A percentile compares a stretch with the other conserved stretches of the same genome.
These are phyloP conservation scores for Sminthurides aquaticus DNA, from an alignment of 2,888 invertebrate genomes.

Conservation along the genomic window DNA sequence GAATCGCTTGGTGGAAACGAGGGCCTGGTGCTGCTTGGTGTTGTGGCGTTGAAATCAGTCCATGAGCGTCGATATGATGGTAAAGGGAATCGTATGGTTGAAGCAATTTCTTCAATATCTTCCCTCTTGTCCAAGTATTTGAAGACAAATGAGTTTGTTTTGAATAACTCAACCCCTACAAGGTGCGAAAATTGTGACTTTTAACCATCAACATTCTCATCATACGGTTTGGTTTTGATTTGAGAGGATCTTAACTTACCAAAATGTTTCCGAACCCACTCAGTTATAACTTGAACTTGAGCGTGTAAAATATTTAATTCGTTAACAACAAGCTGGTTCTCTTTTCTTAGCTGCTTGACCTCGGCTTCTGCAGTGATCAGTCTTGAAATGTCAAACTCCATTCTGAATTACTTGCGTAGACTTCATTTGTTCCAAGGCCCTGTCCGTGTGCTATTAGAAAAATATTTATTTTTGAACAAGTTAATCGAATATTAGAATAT, in stretches of 20 bases:
- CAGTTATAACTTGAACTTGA: background rate
- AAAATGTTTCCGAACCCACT: background rate
- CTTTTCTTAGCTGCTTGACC: background rate
- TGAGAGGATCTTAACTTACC: background rate
- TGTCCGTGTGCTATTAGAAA: too few species aligned
- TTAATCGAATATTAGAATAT: too few species aligned
- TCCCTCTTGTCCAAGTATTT: background rate
- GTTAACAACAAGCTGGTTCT: background rate
- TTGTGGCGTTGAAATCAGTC: background rate
- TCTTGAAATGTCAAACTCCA: too few species aligned
- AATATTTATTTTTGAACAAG: too few species aligned
- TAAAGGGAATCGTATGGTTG: background rate
- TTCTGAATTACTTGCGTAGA: too few species aligned
- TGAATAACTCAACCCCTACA: background rate
- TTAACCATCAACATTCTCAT: too few species aligned
- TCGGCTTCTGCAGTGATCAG: background rate
- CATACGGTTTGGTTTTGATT: too few species aligned
- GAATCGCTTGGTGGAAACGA: background rate
- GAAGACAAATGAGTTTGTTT: background rate
- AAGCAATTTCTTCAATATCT: background rate
- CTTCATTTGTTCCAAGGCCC: too few species aligned
- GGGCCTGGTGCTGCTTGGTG: background rate
- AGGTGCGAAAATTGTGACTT: background rate
- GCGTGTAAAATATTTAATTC: background rate
- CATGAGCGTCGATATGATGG: background rate